Conservation (phyloP, 2,888 invertebrate genomes). For the Scaptomyza cyrtandrae region DNA sequence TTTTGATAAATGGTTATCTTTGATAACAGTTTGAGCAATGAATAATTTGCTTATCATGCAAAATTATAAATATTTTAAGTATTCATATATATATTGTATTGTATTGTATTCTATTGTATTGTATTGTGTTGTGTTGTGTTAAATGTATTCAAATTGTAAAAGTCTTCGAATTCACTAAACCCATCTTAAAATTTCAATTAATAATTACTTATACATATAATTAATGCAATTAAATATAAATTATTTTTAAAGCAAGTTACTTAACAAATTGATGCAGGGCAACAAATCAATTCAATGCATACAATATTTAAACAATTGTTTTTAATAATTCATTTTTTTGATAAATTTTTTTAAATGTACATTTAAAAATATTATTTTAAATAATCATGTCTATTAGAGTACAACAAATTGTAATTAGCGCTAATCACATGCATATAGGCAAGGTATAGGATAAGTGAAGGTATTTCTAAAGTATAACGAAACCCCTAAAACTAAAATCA, state of each 20-base stretch:
- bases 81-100: constrained; percentile 1
- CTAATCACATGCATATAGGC: constrained; percentile 30
- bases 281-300: constrained; percentile 26
- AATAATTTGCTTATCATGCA: constrained; percentile 7
- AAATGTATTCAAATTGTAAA: constrained; percentile 19
- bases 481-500: constrained; percentile 30
- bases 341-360: constrained; percentile 20
- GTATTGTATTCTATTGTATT: constrained; percentile 29
- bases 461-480: constrained; percentile 29
- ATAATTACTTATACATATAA: constrained; percentile 4
- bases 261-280: constrained; percentile 41
- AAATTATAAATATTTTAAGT: constrained; percentile 8
- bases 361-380: constrained; percentile 11
- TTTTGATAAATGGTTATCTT: constrained; percentile 19
- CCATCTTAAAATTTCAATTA: constrained; percentile 24
- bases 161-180: constrained; percentile 18
- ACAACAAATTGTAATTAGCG: constrained; percentile 55
- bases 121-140: constrained; percentile 39
- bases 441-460: constrained; percentile 37
- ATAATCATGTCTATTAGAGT: constrained; percentile 19
- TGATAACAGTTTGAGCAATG: constrained; percentile 4
- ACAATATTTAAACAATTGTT: constrained; percentile 30
- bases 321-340: constrained; percentile 5
- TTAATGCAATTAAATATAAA: constrained; percentile 13
- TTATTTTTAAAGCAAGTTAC: constrained; percentile 51